Base-by-base conservation (phyloP, 1,140 invertebrate genomes). In the Apolygus lucorum region DNA sequence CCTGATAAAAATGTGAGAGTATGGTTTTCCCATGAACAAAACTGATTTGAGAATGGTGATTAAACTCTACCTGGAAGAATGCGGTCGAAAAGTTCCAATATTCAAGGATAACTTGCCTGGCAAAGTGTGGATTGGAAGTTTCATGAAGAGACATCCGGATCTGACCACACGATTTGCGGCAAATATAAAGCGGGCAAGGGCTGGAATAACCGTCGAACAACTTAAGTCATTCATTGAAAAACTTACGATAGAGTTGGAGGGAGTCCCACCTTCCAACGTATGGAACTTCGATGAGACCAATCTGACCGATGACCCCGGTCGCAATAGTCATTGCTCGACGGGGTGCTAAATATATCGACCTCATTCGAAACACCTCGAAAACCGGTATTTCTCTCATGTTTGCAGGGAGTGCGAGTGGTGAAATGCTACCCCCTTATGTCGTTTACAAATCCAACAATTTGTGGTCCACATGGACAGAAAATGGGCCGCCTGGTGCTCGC, bases 241-340 rank as follows among this genome's bases (percentile, higher is more conserved):
- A 71, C 68, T 80, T 21, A 54, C 42, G 67, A 52, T 52, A 42
- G 64, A 69, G 25, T 28, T 80, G 17, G 52, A 77, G 71, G 73
- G 73, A 42, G 74, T 79, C n/a, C 76, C 77, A 28, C 73, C 75
- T 25, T 21, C 71, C 21, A 75, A 77, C 68, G 76, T 81, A n/a
- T 68, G 78, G 2, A 82, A 81, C 71, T 81, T 76, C 72, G 80
- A 82, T 72, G 77, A 80, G 72, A 81, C 78, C n/a, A n/a, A n/a
- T n/a, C n/a, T n/a, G n/a, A n/a, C n/a, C n/a, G n/a, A n/a, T n/a
- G n/a, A n/a, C n/a, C n/a, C n/a, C n/a, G n/a, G n/a, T n/a, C n/a
- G n/a, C n/a, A n/a, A n/a, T n/a, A n/a, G n/a, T n/a, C n/a, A n/a
- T n/a, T n/a, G n/a, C n/a, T n/a, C n/a, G n/a, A n/a, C n/a, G n/a